Percentiles rank a stretch among this genome's conserved stretches.
phyloP scores from a whole-genome alignment of 1,140 invertebrate genomes.

The Drosophila pseudoananassae region DNA sequence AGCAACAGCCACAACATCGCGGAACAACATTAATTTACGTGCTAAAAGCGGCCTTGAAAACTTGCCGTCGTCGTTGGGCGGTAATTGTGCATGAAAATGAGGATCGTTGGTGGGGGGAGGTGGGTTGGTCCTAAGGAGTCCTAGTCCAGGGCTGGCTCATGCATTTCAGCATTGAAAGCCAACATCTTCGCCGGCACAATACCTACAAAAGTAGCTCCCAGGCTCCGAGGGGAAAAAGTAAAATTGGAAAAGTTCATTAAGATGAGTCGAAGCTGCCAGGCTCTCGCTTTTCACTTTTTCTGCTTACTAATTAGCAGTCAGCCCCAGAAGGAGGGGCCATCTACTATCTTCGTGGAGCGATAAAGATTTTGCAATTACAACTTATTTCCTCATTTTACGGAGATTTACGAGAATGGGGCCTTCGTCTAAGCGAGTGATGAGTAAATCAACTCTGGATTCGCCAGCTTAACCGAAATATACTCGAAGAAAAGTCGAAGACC shows the following conservation, averaged over 20 bases:
- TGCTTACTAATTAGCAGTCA: conserved; percentile 32
- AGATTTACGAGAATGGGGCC: conserved; percentile 25
- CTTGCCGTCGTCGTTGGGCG: conserved; percentile 29
- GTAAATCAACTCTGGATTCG: conserved; percentile 35
- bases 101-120: conserved; percentile 7
- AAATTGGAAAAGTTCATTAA: conserved; percentile 49
- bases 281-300: conserved; percentile 22
- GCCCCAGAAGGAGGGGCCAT: background rate
- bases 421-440: conserved; percentile 34
- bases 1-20: conserved; percentile 34
- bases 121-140: too few species aligned
- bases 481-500: conserved; percentile 5
- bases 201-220: background rate
- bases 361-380: conserved; percentile 49
- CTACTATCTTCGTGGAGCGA: conserved; percentile 22
- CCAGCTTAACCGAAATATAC: conserved; percentile 21
- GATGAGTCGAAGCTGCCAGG: conserved; percentile 16
- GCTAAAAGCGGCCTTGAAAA: conserved; percentile 57
- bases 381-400: conserved; percentile 41
- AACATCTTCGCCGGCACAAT: conserved; percentile 12
- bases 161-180: conserved; percentile 14
- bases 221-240: background rate
- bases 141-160: background rate
- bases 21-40: conserved; percentile 69
- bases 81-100: conserved; percentile 52